phyloP scores from a whole-genome alignment of 2,797 vertebrate genomes.

The Salmo trutta region DNA sequence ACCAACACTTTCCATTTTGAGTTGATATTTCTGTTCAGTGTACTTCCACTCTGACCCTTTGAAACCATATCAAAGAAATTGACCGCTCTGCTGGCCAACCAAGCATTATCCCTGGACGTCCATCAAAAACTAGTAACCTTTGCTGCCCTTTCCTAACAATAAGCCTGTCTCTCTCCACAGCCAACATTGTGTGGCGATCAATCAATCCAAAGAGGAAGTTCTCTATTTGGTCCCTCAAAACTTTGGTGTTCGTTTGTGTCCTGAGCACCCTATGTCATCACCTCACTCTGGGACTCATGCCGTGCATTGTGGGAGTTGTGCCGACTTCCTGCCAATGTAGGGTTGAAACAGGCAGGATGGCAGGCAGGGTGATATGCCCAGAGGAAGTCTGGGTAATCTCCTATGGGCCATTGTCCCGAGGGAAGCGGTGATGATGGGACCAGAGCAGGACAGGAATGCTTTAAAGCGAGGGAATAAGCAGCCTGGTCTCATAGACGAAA shows the following conservation, averaged over 20 bases:
- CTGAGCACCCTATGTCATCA: conserved; percentile 11
- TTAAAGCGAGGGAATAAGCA: not conserved
- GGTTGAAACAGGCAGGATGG: conserved; percentile 7
- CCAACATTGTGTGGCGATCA: conserved; percentile 44
- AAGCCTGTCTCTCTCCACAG: conserved; percentile 28
- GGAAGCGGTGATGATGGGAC: conserved; percentile 45
- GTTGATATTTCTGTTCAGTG: no score
- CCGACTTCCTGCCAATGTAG: conserved; percentile 48
- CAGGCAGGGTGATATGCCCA: conserved; percentile 26
- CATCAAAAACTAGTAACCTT: conserved; percentile 41
- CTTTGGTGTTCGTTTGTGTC: conserved; percentile 1
- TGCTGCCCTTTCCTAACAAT: conserved; percentile 34
- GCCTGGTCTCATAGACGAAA: no score
- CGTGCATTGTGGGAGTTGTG: conserved; percentile 43
- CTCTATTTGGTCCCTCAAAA: conserved; percentile 22
- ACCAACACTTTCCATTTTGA: no score
- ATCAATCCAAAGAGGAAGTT: conserved; percentile 68
- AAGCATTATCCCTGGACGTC: conserved; percentile 3
- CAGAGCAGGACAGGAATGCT: conserved; percentile 25
- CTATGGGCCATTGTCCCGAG: conserved; percentile 52
- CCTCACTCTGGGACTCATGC: conserved; percentile 11
- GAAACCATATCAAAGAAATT: not conserved
- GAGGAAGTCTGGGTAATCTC: conserved; percentile 56
- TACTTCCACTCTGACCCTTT: not conserved
- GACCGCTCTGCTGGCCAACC: not conserved